Conservation (phyloP, 1,140 invertebrate species). For the Drosophila parabipectinata region DNA sequence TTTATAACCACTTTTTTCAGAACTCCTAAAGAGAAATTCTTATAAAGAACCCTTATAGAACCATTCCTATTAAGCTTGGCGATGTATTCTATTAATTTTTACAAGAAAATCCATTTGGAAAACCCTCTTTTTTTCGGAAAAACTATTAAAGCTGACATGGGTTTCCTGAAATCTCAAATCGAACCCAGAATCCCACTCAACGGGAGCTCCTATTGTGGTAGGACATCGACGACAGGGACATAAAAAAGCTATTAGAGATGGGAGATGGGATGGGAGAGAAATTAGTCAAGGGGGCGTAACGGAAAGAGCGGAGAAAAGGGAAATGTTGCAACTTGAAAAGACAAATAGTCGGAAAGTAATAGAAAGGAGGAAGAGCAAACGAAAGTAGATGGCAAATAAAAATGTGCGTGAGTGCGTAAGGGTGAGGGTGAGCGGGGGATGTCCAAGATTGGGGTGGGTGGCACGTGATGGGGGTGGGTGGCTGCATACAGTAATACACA, state of each 20-base stretch:
- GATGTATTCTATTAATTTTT: not conserved
- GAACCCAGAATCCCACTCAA: constrained; percentile 23
- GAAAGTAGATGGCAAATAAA: constrained; percentile 40
- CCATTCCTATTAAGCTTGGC: no score
- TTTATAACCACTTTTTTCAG: no score
- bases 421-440: constrained; percentile 22
- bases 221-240: constrained; percentile 55
- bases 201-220: constrained; percentile 53
- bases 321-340: constrained; percentile 63
- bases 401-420: constrained; percentile 40
- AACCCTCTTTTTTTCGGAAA: no score
- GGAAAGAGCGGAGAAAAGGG: constrained; percentile 8
- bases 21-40: no score
- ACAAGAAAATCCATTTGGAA: not conserved
- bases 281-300: constrained; percentile 6
- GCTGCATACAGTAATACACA: not conserved
- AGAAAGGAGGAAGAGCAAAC: constrained; percentile 33
- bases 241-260: constrained; percentile 65
- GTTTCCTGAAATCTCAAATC: constrained; percentile 10
- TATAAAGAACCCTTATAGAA: no score
- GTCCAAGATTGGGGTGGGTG: constrained; percentile 47
- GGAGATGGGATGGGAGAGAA: constrained; percentile 21
- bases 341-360: constrained; percentile 51
- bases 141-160: constrained; percentile 25
- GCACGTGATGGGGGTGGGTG: constrained; percentile 7